These are phyloP conservation scores for Myocastor coypus DNA, from an alignment of 2,113 vertebrate species.

Conservation along the genomic window DNA sequence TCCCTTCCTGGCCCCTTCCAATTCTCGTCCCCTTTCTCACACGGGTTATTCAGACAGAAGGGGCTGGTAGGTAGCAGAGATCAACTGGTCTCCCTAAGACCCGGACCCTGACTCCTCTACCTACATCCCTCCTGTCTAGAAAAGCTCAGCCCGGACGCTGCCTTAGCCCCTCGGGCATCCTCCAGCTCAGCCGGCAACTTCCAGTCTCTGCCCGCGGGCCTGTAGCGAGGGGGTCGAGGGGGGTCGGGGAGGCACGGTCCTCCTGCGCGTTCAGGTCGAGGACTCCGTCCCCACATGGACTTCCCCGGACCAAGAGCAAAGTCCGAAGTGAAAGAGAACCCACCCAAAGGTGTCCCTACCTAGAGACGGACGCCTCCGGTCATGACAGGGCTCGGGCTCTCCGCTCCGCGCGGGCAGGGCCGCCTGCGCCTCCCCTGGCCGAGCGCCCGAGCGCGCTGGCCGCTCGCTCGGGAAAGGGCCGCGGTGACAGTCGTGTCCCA, in stretches of 20 bases:
- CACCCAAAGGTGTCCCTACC: slow-evolving; percentile 52
- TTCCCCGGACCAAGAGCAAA: neutral
- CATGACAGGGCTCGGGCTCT: slow-evolving; percentile 70
- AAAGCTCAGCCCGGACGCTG: neutral
- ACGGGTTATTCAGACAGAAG: neutral
- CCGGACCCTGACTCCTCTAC: neutral
- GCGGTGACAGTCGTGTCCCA: neutral
- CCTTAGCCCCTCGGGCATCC: neutral
- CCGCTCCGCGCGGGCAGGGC: neutral
- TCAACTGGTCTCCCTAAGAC: neutral
- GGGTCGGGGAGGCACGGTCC: neutral
- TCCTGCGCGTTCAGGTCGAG: neutral
- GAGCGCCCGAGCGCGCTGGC: slow-evolving; percentile 37
- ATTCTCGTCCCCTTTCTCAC: neutral
- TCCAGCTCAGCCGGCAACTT: neutral
- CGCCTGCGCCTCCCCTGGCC: neutral
- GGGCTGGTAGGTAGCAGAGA: neutral
- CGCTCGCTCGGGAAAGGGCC: neutral
- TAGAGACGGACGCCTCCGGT: slow-evolving; percentile 68
- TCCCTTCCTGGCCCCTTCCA: neutral
- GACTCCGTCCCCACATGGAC: neutral
- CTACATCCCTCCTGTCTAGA: neutral
- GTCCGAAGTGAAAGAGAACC: neutral
- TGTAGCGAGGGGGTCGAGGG: neutral
- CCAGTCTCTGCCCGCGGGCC: neutral